Evolutionary conservation across 2,113 vertebrate genomes (phyloP).

Genomic region (Catagonus wagneri): DNA sequence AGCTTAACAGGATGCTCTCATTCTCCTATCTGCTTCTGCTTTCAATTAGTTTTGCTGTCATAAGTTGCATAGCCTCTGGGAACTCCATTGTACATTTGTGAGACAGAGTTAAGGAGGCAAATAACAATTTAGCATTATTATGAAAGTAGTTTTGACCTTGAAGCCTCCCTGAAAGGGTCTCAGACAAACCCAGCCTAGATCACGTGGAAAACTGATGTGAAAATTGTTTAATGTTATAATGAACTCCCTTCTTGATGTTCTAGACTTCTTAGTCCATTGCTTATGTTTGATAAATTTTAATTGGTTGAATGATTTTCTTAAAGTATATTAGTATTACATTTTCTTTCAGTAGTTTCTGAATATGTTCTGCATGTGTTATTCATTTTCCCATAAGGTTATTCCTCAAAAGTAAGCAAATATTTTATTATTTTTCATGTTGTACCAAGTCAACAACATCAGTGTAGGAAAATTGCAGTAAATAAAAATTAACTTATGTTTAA

Average conservation of each 20-base stretch:
- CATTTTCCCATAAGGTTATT: conserved; percentile 5
- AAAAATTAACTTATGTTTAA: neutral
- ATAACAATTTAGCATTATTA: neutral
- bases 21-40: neutral
- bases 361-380: conserved; percentile 21
- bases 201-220: neutral
- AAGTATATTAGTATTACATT: conserved; percentile 6
- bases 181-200: neutral
- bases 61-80: neutral
- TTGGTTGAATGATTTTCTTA: conserved; percentile 26
- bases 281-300: conserved; percentile 42
- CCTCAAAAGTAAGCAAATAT: conserved; percentile 44
- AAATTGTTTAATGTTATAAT: neutral
- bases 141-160: neutral
- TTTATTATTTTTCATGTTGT: conserved; percentile 21
- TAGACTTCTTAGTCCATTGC: neutral
- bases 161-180: neutral
- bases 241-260: neutral
- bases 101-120: conserved; percentile 13
- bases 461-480: neutral
- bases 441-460: neutral
- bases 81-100: neutral
- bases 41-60: neutral
- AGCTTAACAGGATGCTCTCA: neutral
- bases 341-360: conserved; percentile 41